These are phyloP conservation scores for Xanthorhoe designata DNA, from an alignment of 2,888 invertebrate genomes.

Conservation along the genomic window DNA sequence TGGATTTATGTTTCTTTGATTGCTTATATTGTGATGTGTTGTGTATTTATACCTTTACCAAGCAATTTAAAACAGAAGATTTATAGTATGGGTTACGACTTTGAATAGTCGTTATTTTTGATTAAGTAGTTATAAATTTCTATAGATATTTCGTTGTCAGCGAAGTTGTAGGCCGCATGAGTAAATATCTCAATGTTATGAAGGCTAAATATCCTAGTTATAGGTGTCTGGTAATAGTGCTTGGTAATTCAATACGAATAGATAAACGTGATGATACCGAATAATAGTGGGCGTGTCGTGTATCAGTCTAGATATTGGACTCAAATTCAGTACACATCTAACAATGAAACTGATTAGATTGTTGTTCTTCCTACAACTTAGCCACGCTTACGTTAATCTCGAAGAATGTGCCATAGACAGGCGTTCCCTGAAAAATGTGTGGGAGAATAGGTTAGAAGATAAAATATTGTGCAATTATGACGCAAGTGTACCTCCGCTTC, in stretches of 20 bases:
- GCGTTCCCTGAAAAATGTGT: constrained; percentile 37
- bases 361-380: constrained; percentile 22
- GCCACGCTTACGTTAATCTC: constrained; percentile 11
- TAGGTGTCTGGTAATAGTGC: too few species aligned
- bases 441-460: constrained; percentile 38
- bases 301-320: constrained; percentile 4
- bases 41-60: constrained; percentile 23
- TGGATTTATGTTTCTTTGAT: constrained; percentile 25
- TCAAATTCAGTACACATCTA: constrained; percentile 17
- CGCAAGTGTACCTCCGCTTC: constrained; percentile 7
- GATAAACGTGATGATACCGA: constrained; percentile 9
- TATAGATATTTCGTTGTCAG: too few species aligned
- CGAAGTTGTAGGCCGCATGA: too few species aligned
- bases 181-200: too few species aligned
- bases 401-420: constrained; percentile 35
- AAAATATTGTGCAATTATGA: constrained; percentile 34
- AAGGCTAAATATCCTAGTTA: too few species aligned
- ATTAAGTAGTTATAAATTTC: not conserved
- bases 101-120: constrained; percentile 1
- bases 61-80: constrained; percentile 7
- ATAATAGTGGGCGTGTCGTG: constrained; percentile 22
- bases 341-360: constrained; percentile 29
- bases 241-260: not conserved
- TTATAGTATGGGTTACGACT: constrained; percentile 10
- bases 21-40: constrained; percentile 30